These are phyloP conservation scores for Mythimna impura DNA, from an alignment of 2,888 invertebrate species.

Conservation along the genomic window DNA sequence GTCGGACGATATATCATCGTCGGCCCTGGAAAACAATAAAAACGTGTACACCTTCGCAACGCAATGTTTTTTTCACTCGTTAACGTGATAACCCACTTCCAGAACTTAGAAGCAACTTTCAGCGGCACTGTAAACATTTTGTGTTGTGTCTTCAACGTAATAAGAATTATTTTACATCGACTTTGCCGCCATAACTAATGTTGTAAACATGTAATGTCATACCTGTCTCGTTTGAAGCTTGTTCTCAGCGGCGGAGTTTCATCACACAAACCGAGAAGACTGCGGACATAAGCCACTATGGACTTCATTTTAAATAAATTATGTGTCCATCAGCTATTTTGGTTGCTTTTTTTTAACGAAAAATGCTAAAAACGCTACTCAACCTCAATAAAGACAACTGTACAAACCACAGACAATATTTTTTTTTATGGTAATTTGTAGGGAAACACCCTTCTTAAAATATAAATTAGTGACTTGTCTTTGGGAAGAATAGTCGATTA, in stretches of 20 bases:
- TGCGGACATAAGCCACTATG: constrained; percentile 84
- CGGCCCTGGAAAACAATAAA: constrained; percentile 78
- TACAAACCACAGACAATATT: constrained; percentile 64
- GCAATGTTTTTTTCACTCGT: constrained; percentile 11
- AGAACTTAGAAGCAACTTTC: constrained; percentile 83
- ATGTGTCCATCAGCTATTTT: constrained; percentile 82
- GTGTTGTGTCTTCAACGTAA: constrained; percentile 47
- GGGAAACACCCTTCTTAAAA: background rate
- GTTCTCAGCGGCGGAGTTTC: constrained; percentile 76
- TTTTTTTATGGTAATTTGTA: background rate
- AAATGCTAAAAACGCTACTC: constrained; percentile 66
- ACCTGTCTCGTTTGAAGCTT: constrained; percentile 89
- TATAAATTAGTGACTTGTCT: constrained; percentile 10
- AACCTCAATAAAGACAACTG: constrained; percentile 70
- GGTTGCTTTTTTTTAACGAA: constrained; percentile 59
- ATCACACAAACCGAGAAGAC: constrained; percentile 81
- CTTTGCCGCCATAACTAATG: constrained; percentile 89
- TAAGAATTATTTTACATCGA: constrained; percentile 69
- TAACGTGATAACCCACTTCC: constrained; percentile 76
- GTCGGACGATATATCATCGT: constrained; percentile 83
- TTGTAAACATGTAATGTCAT: constrained; percentile 88
- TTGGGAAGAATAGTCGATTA: constrained; percentile 4
- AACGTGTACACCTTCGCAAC: constrained; percentile 36
- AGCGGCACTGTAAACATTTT: constrained; percentile 82
- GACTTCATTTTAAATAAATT: constrained; percentile 84